Evolutionary conservation across 35 echinoderm and acorn worm genomes (phyloP), one percentile per base, ranked within the genome.

Genomic region (Heliocidaris erythrogramma): DNA sequence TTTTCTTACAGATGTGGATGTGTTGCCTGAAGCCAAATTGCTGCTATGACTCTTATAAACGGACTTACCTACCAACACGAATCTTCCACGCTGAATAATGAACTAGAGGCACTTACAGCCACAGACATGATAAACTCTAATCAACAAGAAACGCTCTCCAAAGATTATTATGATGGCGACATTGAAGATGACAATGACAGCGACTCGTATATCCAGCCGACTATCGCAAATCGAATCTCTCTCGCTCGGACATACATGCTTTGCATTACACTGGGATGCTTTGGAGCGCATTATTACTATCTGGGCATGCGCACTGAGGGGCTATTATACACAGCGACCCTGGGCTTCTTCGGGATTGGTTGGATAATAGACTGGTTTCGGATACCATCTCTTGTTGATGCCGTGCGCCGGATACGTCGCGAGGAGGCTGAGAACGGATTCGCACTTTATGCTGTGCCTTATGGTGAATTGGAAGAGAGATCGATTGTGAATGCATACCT

Each of bases 221-320:
- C 91, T 16, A 48, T 92, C 27, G 91, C 91, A n/a, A 49, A 5
- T 49, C 17, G 48, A 30, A 92, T 92, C 47, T 92, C 91, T 49
- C 49, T 92, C n/a, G 31, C 91, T 12, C 47, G 47, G 21, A 92
- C 95, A 5, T 96, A 96, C 59, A 16, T 91, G 0, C 86, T 96
- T 16, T 85, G 93, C 27, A 35, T 96, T 21, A 16, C 93, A 27
- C 49, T 94, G 10, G 95, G 93, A 32, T 61, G 92, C 47, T 27
- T 96, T 12, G 96, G 96, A 60, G 56, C 88, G 5, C 96, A 97
- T 94, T 94, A 97, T 35, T 97, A 96, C 92, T 97, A 97, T 65
- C 94, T 97, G 3, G 93, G 94, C 21, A 84, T 92, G 18, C 59
- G 60, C 24, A 90, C 91, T 32, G 53, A 96, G 21, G 96, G 96